These are phyloP conservation scores for Danaus plexippus DNA, from an alignment of 1,140 invertebrate species.

Conservation along the genomic window DNA sequence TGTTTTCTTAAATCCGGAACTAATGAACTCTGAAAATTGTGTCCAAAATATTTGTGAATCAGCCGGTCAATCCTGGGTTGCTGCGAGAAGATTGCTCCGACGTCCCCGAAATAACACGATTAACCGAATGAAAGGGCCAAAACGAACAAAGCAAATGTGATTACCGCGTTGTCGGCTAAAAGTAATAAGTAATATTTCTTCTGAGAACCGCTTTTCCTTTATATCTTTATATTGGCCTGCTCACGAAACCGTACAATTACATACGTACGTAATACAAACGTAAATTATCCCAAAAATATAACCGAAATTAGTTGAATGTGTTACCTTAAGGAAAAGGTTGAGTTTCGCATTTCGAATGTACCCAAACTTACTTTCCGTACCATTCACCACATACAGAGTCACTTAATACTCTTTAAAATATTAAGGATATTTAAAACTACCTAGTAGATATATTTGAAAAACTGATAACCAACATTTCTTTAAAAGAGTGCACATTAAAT, in stretches of 20 bases:
- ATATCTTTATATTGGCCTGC: conserved; percentile 26
- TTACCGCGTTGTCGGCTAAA: conserved; percentile 61
- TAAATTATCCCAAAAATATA: too few relatives aligned
- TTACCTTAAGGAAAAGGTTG: too few relatives aligned
- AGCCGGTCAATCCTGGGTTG: conserved; percentile 20
- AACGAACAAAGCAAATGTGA: conserved; percentile 68
- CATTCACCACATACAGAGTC: too few relatives aligned
- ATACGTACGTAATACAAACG: not conserved
- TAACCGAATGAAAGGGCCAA: conserved; percentile 65
- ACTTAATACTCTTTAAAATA: too few relatives aligned
- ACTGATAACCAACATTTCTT: too few relatives aligned
- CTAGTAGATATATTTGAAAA: too few relatives aligned
- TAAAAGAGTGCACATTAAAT: too few relatives aligned
- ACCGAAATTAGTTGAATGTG: too few relatives aligned
- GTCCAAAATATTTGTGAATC: conserved; percentile 17
- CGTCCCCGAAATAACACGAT: conserved; percentile 65
- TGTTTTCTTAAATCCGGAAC: too few relatives aligned
- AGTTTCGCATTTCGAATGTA: too few relatives aligned
- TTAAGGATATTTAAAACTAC: too few relatives aligned
- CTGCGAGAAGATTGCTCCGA: conserved; percentile 24
- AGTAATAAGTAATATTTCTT: conserved; percentile 70
- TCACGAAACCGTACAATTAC: conserved; percentile 25
- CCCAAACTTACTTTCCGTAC: too few relatives aligned
- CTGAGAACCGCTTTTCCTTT: conserved; percentile 28
- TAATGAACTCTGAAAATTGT: conserved; percentile 4